Evolutionary conservation across 2,888 invertebrate genomes (phyloP), one percentile per base, ranked within the genome.

Genomic region (Spilarctia lutea): DNA sequence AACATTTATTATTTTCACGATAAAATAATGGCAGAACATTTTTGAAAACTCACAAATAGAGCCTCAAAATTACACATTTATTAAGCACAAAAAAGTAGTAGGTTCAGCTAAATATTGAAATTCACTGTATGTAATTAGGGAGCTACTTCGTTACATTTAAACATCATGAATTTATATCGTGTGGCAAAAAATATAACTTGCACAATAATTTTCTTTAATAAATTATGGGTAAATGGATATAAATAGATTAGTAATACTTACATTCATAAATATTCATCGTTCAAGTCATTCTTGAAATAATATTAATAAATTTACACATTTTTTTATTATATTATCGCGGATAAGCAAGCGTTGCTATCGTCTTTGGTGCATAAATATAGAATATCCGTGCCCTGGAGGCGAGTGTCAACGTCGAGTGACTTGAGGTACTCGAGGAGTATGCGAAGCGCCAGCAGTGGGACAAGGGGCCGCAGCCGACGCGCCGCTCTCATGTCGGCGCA

Each of bases 351-450:
- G 80, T 82, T 81, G 83, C 84, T 83, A 87, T 86, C 86, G 90
- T 90, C 87, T 91, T 89, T 90, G 79, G 82, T 79, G 81, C 73
- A 75, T 76, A 75, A 78, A 76, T 74, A 74, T 72, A 78, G 76
- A 81, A 77, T 75, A 52, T 75, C 74, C 74, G 79, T 76, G 83
- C 80, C 81, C 86, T 86, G 68, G 80, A 80, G 79, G 82, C 83
- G 69, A 78, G 83, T 80, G 85, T 75, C 83, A 84, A 89, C 89
- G 88, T 91, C 91, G 83, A 94, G 91, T 77, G 94, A 93, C 87
- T 93, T 93, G 90, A 94, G 92, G 88, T 91, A 91, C 90, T 94
- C 94, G 88, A 93, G 92, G 83, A 92, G 91, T 83, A 92, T 93
- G 79, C 93, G 93, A 85, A 93, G 92, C 86, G 91, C 89, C 86